These are phyloP conservation scores for Xerus inauris DNA, from an alignment of 2,113 vertebrate genomes.

Conservation along the genomic window DNA sequence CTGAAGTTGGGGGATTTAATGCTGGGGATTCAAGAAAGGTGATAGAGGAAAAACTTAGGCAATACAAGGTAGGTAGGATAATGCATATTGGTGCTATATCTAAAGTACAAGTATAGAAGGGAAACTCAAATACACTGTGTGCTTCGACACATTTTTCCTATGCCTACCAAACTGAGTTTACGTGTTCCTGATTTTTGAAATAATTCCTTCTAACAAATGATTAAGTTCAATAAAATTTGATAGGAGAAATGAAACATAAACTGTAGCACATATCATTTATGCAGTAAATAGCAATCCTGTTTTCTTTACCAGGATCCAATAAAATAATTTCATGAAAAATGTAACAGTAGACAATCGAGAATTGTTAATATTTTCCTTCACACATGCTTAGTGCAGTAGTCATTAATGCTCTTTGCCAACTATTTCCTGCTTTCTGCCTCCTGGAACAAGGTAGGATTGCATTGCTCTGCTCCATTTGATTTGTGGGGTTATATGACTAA, in stretches of 20 bases:
- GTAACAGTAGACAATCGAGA: background rate
- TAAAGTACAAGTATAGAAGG: background rate
- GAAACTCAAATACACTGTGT: background rate
- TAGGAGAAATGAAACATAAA: background rate
- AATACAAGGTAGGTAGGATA: background rate
- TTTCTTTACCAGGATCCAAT: background rate
- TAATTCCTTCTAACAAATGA: background rate
- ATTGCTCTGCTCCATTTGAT: background rate
- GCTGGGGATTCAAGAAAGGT: background rate
- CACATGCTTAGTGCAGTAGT: background rate
- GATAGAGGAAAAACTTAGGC: background rate
- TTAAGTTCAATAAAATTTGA: background rate
- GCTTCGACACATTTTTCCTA: background rate
- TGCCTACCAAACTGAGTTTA: background rate
- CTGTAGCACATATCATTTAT: background rate
- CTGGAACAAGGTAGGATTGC: background rate
- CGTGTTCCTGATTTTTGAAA: conserved; percentile 13
- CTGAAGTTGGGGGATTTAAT: background rate
- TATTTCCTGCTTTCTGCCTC: background rate
- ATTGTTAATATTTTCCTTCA: conserved; percentile 45
- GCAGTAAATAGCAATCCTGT: conserved; percentile 30
- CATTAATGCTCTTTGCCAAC: background rate
- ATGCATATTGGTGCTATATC: background rate
- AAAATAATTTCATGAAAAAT: conserved; percentile 46
- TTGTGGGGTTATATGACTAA: background rate